Conservation (phyloP, 2,797 vertebrate species). For the Artibeus jamaicensis region DNA sequence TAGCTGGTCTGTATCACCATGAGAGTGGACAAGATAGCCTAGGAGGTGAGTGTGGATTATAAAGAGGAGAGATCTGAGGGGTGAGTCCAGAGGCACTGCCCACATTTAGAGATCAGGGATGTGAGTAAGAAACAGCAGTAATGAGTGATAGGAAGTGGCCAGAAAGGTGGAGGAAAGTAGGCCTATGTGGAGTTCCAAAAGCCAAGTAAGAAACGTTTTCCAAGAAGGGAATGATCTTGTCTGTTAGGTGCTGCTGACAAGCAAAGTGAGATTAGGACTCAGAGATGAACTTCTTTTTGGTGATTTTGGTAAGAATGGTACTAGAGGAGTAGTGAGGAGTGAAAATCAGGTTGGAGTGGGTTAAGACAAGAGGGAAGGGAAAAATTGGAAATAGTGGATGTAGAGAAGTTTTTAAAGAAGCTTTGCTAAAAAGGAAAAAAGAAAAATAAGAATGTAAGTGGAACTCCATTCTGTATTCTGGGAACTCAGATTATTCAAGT, state of each 20-base stretch:
- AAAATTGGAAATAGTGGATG: not conserved
- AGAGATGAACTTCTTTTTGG: not conserved
- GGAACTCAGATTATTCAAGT: not conserved
- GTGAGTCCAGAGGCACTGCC: not conserved
- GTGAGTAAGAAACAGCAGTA: not conserved
- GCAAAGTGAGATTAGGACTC: not conserved
- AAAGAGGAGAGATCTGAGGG: not conserved
- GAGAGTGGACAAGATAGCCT: not conserved
- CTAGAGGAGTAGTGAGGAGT: not conserved
- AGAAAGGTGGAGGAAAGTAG: not conserved
- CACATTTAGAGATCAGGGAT: not conserved
- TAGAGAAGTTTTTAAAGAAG: not conserved
- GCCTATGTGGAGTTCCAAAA: not conserved
- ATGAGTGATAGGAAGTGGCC: not conserved
- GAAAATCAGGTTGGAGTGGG: not conserved
- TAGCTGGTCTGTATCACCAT: not conserved
- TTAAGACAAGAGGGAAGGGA: not conserved
- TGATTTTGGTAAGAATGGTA: not conserved
- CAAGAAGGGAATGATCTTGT: not conserved
- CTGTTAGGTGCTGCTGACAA: not conserved
- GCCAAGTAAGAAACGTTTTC: not conserved
- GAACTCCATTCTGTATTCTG: not conserved
- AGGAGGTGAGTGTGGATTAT: not conserved
- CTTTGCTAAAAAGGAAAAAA: not conserved
- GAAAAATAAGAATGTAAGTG: not conserved